Evolutionary conservation across 2,797 vertebrate species (phyloP), one percentile per base, ranked within the genome.

Genomic region (Lacerta viridis): DNA sequence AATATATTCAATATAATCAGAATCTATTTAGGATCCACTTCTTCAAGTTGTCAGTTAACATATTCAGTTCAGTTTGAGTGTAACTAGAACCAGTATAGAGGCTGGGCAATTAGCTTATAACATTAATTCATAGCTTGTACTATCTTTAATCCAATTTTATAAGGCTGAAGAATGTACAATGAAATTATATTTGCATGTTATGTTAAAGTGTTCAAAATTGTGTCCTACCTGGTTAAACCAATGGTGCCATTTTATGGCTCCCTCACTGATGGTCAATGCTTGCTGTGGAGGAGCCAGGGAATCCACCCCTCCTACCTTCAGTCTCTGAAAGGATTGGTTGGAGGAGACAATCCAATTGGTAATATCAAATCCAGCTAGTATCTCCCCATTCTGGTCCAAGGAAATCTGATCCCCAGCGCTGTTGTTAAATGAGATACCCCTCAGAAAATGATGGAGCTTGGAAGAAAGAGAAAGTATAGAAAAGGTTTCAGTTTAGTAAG

Each of bases 321-420:
- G 9, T 85, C 29, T 43, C n/a, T 64, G 72, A 76, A 85, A 76
- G 1, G 84, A 64, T 20, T 64, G 71, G 59, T 85, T 85, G 43
- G 84, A 76, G 10, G 29, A 85, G 64, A 75, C 3, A n/a, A 76
- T 33, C 84, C 84, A 85, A 39, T 85, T 85, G 17, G 43, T 41
- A 41, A 85, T 27, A n/a, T 64, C 72, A 29, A 84, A 84, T 17
- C 71, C 71, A 84, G 72, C 25, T 2, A 17, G 3, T 23, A 71
- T 46, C 41, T 83, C 64, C 43, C 66, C 81, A 7, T 69, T 69
- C 5, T 69, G 64, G n/a, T 61, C 50, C 27, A 84, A 75, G 17
- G 25, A 75, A 39, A 84, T 27, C 20, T 61, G 61, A 10, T 84
- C 27, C 11, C 71, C 33, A 27, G 33, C 71, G 6, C 71, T 61